These are phyloP conservation scores for Zele albiditarsus DNA, from an alignment of 2,888 invertebrate genomes.

Conservation along the genomic window DNA sequence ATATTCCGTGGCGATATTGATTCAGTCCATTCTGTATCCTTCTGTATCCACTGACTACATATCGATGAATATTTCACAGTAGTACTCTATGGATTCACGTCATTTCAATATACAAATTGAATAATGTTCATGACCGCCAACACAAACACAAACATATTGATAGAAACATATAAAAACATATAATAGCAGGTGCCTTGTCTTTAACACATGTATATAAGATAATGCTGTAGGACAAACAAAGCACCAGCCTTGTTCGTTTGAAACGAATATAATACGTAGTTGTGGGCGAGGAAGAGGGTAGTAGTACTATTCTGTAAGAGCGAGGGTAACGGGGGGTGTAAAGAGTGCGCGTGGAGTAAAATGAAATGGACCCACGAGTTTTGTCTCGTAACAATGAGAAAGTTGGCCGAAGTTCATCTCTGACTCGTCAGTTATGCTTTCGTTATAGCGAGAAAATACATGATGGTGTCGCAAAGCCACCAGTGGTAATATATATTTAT, in stretches of 20 bases:
- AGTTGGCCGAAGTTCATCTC: conserved; percentile 48
- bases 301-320: neutral
- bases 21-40: too few species aligned
- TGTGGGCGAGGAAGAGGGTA: neutral
- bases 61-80: neutral
- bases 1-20: too few species aligned
- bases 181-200: neutral
- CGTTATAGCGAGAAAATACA: conserved; percentile 25
- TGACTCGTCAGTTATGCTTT: conserved; percentile 22
- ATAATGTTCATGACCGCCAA: neutral
- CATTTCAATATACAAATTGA: neutral
- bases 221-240: conserved; percentile 5
- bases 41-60: too few species aligned
- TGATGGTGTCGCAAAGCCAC: conserved; percentile 31
- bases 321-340: neutral
- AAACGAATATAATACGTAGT: neutral
- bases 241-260: neutral
- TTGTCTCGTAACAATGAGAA: conserved; percentile 51
- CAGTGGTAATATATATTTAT: conserved; percentile 29
- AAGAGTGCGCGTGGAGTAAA: conserved; percentile 35
- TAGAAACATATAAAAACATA: neutral
- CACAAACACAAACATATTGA: neutral
- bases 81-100: neutral
- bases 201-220: conserved; percentile 11
- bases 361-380: conserved; percentile 33